Evolutionary conservation across 2,797 vertebrate species (phyloP).

Genomic region (Synaphobranchus kaupii): DNA sequence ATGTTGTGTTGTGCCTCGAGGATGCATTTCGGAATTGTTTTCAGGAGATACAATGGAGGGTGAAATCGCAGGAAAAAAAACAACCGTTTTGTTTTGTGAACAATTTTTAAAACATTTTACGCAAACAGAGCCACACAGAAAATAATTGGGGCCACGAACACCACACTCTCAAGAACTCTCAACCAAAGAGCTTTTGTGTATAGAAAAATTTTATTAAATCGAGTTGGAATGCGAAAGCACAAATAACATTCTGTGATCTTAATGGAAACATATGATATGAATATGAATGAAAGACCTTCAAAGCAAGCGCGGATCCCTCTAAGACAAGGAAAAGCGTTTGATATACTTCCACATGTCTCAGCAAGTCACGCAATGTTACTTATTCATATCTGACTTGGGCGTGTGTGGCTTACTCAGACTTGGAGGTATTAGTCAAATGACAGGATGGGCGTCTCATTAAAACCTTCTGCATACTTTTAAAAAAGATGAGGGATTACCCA

Average conservation of each 20-base stretch:
- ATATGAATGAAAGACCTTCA: not conserved
- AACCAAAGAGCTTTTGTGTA: not conserved
- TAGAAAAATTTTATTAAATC: not conserved
- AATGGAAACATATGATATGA: not conserved
- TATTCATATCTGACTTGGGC: conserved; percentile 42
- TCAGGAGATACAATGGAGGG: not conserved
- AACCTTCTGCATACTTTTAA: conserved; percentile 8
- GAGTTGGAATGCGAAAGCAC: not conserved
- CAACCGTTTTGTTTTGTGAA: not conserved
- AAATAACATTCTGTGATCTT: not conserved
- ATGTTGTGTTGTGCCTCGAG: not conserved
- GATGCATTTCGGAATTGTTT: not conserved
- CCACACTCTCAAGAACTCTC: no score
- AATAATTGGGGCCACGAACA: no score
- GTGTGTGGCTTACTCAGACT: conserved; percentile 29
- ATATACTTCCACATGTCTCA: conserved; percentile 34
- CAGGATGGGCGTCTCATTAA: not conserved
- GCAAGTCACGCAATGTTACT: conserved; percentile 37
- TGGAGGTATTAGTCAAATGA: conserved; percentile 15
- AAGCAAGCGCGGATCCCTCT: not conserved
- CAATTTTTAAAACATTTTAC: not conserved
- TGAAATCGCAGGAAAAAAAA: not conserved
- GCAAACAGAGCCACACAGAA: no score
- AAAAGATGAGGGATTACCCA: not conserved
- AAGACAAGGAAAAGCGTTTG: not conserved